These are phyloP conservation scores for Ceratosolen fusciceps DNA, from an alignment of 1,140 invertebrate species.

Conservation along the genomic window DNA sequence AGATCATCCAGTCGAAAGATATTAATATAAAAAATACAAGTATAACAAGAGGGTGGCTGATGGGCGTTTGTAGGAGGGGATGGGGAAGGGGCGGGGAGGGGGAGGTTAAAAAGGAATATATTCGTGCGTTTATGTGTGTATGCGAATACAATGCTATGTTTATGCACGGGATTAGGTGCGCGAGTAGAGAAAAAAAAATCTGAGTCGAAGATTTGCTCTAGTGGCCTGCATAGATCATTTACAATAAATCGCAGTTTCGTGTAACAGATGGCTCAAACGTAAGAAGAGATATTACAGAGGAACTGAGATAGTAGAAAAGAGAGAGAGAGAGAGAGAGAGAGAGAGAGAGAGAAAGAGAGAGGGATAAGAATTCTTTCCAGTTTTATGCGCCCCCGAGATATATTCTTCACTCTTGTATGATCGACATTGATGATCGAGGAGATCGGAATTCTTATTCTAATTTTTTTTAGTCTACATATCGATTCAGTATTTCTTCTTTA, in stretches of 20 bases:
- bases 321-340: slow-evolving; percentile 2
- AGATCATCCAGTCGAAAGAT: slow-evolving; percentile 70
- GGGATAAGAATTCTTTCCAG: slow-evolving; percentile 52
- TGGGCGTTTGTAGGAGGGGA: background rate
- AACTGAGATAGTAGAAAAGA: background rate
- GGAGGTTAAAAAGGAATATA: background rate
- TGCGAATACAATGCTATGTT: slow-evolving; percentile 68
- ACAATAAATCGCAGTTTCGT: slow-evolving; percentile 49
- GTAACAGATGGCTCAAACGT: slow-evolving; percentile 63
- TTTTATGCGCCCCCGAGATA: slow-evolving; percentile 56
- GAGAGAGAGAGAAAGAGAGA: too few relatives aligned
- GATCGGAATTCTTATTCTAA: slow-evolving; percentile 29
- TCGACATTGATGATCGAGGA: slow-evolving; percentile 12
- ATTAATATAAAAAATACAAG: slow-evolving; percentile 71
- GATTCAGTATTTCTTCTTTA: background rate
- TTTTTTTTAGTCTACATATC: background rate
- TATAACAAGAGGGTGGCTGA: too few relatives aligned
- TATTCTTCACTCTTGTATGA: slow-evolving; percentile 39
- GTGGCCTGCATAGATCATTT: slow-evolving; percentile 28
- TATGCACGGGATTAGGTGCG: slow-evolving; percentile 68
- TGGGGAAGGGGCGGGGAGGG: too few relatives aligned
- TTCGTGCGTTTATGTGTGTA: background rate
- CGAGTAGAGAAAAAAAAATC: slow-evolving; percentile 53
- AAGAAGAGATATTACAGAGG: slow-evolving; percentile 38
- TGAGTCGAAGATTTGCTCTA: slow-evolving; percentile 42